Conservation (phyloP, 2,797 vertebrate genomes). For the Notoglanidium macrostoma region DNA sequence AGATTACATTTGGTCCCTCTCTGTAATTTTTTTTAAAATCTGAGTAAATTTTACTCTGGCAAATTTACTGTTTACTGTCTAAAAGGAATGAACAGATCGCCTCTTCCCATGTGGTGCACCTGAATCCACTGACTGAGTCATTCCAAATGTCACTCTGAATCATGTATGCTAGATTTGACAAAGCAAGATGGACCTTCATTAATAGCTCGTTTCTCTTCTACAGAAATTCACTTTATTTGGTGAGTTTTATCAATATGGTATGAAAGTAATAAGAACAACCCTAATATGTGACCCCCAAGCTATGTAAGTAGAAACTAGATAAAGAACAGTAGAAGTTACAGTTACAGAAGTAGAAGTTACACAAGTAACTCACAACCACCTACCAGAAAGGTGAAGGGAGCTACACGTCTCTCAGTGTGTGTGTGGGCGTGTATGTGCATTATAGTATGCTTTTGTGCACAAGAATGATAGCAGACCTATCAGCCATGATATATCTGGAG, state of each 20-base stretch:
- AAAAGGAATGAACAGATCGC: constrained; percentile 6
- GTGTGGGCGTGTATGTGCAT: neutral
- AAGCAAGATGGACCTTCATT: constrained; percentile 20
- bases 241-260: constrained; percentile 35
- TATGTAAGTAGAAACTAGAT: constrained; percentile 2
- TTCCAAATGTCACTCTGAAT: constrained; percentile 26
- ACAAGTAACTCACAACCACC: constrained; percentile 10
- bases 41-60: too few relatives aligned
- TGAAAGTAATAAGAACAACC: constrained; percentile 22
- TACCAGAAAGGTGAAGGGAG: neutral
- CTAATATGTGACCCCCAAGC: constrained; percentile 39
- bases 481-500: constrained; percentile 2
- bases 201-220: constrained; percentile 6
- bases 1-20: too few relatives aligned
- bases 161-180: constrained; percentile 8
- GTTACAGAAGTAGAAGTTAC: neutral
- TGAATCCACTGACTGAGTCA: neutral
- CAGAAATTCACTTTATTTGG: constrained; percentile 25
- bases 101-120: neutral
- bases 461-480: neutral
- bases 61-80: neutral
- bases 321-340: constrained; percentile 21
- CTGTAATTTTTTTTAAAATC: too few relatives aligned
- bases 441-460: neutral
- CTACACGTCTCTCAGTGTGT: neutral